Evolutionary conservation across 2,888 invertebrate genomes (phyloP).

Genomic region (Archips crataeganus): DNA sequence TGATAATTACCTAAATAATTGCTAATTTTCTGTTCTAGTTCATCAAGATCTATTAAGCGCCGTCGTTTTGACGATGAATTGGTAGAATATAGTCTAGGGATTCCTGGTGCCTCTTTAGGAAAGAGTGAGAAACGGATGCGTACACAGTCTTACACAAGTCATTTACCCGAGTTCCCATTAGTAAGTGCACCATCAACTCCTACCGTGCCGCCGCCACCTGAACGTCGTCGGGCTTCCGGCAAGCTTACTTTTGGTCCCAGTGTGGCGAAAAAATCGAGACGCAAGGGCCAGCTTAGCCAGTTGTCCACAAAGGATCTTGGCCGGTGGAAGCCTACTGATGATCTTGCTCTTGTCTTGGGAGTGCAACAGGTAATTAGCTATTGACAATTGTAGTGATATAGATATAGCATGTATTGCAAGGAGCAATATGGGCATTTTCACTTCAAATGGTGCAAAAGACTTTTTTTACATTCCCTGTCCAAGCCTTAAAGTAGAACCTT

Average conservation of each 20-base stretch:
- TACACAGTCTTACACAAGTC: slow-evolving; percentile 82
- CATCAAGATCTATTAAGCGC: slow-evolving; percentile 97
- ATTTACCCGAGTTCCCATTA: slow-evolving; percentile 78
- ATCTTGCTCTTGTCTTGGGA: slow-evolving; percentile 96
- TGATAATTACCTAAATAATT: not conserved
- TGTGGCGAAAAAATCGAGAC: slow-evolving; percentile 81
- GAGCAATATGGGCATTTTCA: too few relatives aligned
- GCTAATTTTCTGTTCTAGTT: slow-evolving; percentile 84
- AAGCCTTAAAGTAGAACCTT: too few relatives aligned
- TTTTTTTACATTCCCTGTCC: too few relatives aligned
- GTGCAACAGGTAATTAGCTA: slow-evolving; percentile 90
- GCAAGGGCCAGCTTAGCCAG: slow-evolving; percentile 88
- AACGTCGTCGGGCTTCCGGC: slow-evolving; percentile 68
- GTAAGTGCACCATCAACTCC: slow-evolving; percentile 53
- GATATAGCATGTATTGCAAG: not conserved
- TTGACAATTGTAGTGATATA: not conserved
- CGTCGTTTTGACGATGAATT: slow-evolving; percentile 98
- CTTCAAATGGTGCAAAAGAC: too few relatives aligned
- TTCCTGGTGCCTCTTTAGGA: slow-evolving; percentile 84
- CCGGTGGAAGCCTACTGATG: slow-evolving; percentile 99
- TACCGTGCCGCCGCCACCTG: slow-evolving; percentile 61
- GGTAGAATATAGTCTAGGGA: slow-evolving; percentile 94
- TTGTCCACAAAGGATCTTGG: slow-evolving; percentile 94
- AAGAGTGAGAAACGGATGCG: slow-evolving; percentile 80
- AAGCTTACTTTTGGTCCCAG: slow-evolving; percentile 75